These are phyloP conservation scores for Cryptotermes secundus DNA, from an alignment of 1,140 invertebrate genomes.

Conservation along the genomic window DNA sequence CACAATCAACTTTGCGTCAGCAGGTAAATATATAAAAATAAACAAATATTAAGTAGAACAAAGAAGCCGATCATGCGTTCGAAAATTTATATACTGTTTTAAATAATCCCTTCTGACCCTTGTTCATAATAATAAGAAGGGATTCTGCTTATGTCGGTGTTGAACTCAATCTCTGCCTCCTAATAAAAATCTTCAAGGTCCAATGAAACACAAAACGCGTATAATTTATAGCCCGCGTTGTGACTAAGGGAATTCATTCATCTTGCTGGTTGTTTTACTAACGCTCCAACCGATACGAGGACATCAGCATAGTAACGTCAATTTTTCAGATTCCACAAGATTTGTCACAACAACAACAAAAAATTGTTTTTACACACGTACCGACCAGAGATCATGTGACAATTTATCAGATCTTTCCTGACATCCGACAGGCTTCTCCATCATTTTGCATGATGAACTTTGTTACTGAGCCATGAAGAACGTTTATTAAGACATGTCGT, in stretches of 20 bases:
- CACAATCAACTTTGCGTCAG: no score
- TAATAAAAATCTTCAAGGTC: background rate
- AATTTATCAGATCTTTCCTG: background rate
- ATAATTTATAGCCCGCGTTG: background rate
- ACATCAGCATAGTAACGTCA: background rate
- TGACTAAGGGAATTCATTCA: background rate
- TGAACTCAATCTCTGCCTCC: background rate
- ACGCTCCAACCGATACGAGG: background rate
- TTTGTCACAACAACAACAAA: background rate
- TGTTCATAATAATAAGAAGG: no score
- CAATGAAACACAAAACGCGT: background rate
- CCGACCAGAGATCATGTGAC: background rate
- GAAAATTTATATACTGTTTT: no score
- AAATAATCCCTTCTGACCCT: no score
- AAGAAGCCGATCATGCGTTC: no score
- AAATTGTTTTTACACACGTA: background rate
- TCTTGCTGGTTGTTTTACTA: background rate
- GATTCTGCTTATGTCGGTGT: no score
- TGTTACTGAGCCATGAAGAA: no score
- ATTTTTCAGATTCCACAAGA: constrained; percentile 6
- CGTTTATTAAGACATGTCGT: no score
- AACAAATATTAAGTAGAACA: no score
- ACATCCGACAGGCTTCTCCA: background rate
- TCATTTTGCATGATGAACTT: background rate
- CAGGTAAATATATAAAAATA: no score